Base-by-base conservation (phyloP, 2,888 invertebrate species). In the Sicus ferrugineus region DNA sequence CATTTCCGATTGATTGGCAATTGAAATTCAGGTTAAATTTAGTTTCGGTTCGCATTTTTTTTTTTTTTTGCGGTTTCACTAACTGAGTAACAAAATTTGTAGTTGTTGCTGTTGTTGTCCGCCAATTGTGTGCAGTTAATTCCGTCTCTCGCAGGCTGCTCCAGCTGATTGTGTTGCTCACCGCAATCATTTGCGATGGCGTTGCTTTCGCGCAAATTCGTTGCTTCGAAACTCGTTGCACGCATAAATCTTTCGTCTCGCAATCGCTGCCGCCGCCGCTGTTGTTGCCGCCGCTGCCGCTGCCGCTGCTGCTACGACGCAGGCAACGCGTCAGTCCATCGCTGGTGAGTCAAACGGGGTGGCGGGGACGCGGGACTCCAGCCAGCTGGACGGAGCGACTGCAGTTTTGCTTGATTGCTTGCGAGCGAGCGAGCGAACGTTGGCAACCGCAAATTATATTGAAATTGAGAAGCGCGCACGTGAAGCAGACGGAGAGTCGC, bases 281-380 rank as follows among this genome's bases (percentile, higher is more conserved):
- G 69, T 71, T 71, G 73, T 73, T 64, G 69, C 73, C 72, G 23
- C 61, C 0, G 48, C 7, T 48, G 19, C n/a, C 3, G n/a, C n/a
- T 4, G 2, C 48, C 21, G 19, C 21, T 48, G 19, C 21, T 21
- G 21, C n/a, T n/a, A n/a, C n/a, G n/a, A n/a, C n/a, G n/a, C n/a
- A n/a, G 54, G 56, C 30, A 56, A n/a, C n/a, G 19, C 14, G 6
- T 30, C 26, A 54, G 16, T 31, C 28, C n/a, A n/a, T n/a, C n/a
- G n/a, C n/a, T n/a, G n/a, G n/a, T n/a, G n/a, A n/a, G n/a, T n/a
- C n/a, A n/a, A n/a, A 21, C 21, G 19, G 21, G 48, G 19, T 48
- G 48, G 19, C 48, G 6, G 19, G 1, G 5, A 21, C n/a, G n/a
- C n/a, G n/a, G n/a, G n/a, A n/a, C n/a, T n/a, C n/a, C n/a, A n/a